phyloP scores from a whole-genome alignment of 2,888 invertebrate species.

The Tenodera sinensis region DNA sequence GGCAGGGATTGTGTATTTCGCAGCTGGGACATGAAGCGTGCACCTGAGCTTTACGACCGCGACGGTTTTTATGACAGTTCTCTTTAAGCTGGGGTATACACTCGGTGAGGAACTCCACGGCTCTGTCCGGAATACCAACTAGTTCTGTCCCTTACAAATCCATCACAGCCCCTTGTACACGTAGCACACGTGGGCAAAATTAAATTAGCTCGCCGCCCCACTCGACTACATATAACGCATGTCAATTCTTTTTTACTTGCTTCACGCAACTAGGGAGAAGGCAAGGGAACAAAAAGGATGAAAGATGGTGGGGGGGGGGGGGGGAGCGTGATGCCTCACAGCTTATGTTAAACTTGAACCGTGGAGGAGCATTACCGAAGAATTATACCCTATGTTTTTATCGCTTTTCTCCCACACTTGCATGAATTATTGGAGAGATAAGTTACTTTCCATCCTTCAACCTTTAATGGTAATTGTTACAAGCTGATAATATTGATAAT shows the following conservation, averaged over 20 bases:
- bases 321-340: background rate
- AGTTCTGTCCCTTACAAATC: conserved; percentile 7
- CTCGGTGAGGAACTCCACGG: background rate
- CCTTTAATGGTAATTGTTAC: no score
- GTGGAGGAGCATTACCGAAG: background rate
- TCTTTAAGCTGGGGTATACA: background rate
- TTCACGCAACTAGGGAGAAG: background rate
- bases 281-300: background rate
- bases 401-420: no score
- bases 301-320: background rate
- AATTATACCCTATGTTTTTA: no score
- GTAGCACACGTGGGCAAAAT: conserved; percentile 14
- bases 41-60: background rate
- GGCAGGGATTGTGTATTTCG: background rate
- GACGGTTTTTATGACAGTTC: background rate
- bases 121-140: background rate
- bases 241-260: background rate
- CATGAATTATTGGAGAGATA: no score
- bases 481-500: no score
- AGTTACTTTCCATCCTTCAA: no score
- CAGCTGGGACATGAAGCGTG: background rate
- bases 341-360: background rate
- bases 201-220: conserved; percentile 1
- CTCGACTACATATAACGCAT: conserved; percentile 5
- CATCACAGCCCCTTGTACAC: conserved; percentile 14